A percentile compares a stretch with the other conserved stretches of the same genome.
Conservation (phyloP, 2,888 invertebrate genomes). For the Bibio marci region DNA sequence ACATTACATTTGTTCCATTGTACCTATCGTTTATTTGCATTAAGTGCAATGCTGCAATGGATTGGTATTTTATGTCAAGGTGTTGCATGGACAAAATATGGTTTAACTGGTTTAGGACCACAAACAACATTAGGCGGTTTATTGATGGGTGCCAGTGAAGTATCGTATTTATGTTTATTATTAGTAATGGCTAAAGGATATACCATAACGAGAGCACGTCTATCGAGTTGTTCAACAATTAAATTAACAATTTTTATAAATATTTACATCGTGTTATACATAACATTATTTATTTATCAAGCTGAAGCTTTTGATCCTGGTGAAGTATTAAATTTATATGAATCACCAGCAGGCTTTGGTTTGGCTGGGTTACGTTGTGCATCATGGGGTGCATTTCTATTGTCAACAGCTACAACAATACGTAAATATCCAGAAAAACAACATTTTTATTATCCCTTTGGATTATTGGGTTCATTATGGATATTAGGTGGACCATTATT, state of each 20-base stretch:
- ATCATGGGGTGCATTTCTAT: constrained; percentile 71
- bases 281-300: constrained; percentile 63
- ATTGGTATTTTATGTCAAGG: constrained; percentile 50
- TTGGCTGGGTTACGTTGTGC: constrained; percentile 54
- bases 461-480: constrained; percentile 70
- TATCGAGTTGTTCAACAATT: constrained; percentile 53
- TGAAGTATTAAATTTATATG: constrained; percentile 74
- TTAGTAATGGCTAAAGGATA: constrained; percentile 78
- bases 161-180: constrained; percentile 57
- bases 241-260: constrained; percentile 69
- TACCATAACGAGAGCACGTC: constrained; percentile 70
- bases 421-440: constrained; percentile 70
- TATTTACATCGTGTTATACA: constrained; percentile 52
- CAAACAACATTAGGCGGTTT: constrained; percentile 39
- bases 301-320: constrained; percentile 82
- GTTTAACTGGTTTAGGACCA: constrained; percentile 50
- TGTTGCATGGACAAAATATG: constrained; percentile 59
- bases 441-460: constrained; percentile 68
- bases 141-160: constrained; percentile 53
- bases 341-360: constrained; percentile 78
- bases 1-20: constrained; percentile 68
- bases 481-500: constrained; percentile 69
- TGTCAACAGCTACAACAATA: constrained; percentile 40
- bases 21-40: constrained; percentile 72
- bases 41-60: constrained; percentile 53